Percentiles rank a stretch among this genome's conserved stretches.
Conservation (phyloP, 1,140 invertebrate genomes). For the Panagrolaimus sp. region DNA sequence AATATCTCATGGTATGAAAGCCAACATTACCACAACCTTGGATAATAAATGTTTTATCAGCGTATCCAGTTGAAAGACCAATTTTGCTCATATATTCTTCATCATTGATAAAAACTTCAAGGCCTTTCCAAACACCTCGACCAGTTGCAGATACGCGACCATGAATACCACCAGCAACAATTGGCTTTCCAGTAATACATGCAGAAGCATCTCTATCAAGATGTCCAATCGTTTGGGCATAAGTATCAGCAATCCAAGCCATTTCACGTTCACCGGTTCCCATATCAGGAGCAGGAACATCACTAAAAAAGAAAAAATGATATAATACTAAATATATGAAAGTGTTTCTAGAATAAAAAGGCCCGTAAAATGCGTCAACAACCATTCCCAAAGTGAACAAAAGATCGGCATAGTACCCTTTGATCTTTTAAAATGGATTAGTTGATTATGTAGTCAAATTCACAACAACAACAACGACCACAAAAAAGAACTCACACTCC, state of each 20-base stretch:
- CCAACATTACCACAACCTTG: slow-evolving; percentile 86
- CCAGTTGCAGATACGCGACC: slow-evolving; percentile 94
- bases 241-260: slow-evolving; percentile 99
- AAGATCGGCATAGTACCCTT: too few species aligned
- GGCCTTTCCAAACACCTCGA: slow-evolving; percentile 90
- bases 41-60: slow-evolving; percentile 92
- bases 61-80: slow-evolving; percentile 79
- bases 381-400: too few species aligned
- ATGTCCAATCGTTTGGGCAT: slow-evolving; percentile 84
- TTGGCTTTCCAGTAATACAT: slow-evolving; percentile 95
- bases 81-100: slow-evolving; percentile 93
- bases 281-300: slow-evolving; percentile 96
- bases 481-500: too few species aligned
- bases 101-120: slow-evolving; percentile 96
- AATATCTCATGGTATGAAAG: slow-evolving; percentile 89
- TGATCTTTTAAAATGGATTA: too few species aligned
- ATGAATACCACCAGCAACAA: slow-evolving; percentile 79
- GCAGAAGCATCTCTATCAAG: slow-evolving; percentile 94
- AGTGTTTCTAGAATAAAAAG: too few species aligned
- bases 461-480: too few species aligned
- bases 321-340: too few species aligned
- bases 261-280: slow-evolving; percentile 97
- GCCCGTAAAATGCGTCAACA: too few species aligned
- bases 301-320: too few species aligned
- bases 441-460: too few species aligned